A percentile compares a stretch with the other conserved stretches of the same genome.
Conservation (phyloP, 53 echinoderm and acorn worm species). For the Luidia sarsii region DNA sequence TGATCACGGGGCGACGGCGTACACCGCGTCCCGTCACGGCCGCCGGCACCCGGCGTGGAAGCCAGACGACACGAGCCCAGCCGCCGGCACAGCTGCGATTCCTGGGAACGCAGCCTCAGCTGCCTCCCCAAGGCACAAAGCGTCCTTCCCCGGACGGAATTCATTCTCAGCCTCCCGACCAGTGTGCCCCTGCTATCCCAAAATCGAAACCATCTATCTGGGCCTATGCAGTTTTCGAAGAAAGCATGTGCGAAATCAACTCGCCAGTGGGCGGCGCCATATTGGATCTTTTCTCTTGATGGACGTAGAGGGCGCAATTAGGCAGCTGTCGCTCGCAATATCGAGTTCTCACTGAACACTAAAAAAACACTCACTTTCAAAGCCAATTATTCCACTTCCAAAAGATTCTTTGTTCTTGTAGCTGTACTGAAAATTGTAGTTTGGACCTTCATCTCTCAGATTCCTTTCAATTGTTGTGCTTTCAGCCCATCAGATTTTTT, state of each 20-base stretch:
- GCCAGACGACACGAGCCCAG: neutral
- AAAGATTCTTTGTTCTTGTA: no score
- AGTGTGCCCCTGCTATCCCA: neutral
- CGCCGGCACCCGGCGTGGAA: no score
- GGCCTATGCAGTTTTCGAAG: neutral
- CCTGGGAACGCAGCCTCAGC: conserved; percentile 15
- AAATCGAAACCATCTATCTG: neutral
- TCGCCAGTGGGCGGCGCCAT: conserved; percentile 13
- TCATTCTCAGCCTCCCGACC: neutral
- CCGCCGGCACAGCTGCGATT: neutral
- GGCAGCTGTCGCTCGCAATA: no score
- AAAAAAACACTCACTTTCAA: no score
- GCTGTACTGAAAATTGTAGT: no score
- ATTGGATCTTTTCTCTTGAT: neutral
- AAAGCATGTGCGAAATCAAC: neutral
- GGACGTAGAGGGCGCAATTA: conserved; percentile 22
- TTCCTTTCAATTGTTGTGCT: no score
- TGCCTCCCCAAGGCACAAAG: neutral
- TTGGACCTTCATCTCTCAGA: no score
- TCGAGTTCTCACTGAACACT: no score
- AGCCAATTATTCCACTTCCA: no score
- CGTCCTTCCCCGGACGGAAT: neutral
- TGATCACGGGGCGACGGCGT: neutral
- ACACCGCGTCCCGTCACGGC: neutral
- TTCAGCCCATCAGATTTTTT: no score